A percentile compares a stretch with the other conserved stretches of the same genome.
Conservation (phyloP, 2,888 invertebrate species). For the Abrostola triplasia region DNA sequence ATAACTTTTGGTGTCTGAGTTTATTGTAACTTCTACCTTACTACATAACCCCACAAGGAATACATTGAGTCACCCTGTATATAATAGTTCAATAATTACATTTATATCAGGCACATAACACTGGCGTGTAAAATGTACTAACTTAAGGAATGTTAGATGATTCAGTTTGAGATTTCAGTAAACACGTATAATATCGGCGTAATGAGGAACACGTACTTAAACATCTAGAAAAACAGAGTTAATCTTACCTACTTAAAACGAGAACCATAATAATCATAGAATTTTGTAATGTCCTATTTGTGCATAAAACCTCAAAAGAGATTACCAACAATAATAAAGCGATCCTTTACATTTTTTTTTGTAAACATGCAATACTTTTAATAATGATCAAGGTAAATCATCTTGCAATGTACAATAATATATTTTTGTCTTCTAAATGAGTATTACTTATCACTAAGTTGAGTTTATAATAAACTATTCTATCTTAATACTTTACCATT, state of each 20-base stretch:
- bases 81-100: background rate
- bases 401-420: slow-evolving; percentile 41
- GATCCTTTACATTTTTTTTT: slow-evolving; percentile 26
- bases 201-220: slow-evolving; percentile 40
- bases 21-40: too few species aligned
- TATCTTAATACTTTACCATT: slow-evolving; percentile 41
- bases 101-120: slow-evolving; percentile 44
- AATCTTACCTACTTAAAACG: slow-evolving; percentile 40
- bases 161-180: slow-evolving; percentile 43
- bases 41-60: too few species aligned
- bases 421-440: slow-evolving; percentile 52
- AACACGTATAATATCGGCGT: slow-evolving; percentile 19
- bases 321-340: slow-evolving; percentile 47
- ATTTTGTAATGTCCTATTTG: slow-evolving; percentile 47
- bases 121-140: slow-evolving; percentile 15
- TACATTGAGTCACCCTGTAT: too few species aligned
- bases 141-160: slow-evolving; percentile 39
- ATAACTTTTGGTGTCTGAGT: too few species aligned
- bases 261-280: slow-evolving; percentile 45
- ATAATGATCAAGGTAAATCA: slow-evolving; percentile 37
- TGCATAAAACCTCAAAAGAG: slow-evolving; percentile 53
- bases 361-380: slow-evolving; percentile 39
- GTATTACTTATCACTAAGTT: slow-evolving; percentile 60
- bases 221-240: slow-evolving; percentile 44
- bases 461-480: slow-evolving; percentile 50